Evolutionary conservation across 2,888 invertebrate species (phyloP).

Genomic region (Lasioglossum malachurum): DNA sequence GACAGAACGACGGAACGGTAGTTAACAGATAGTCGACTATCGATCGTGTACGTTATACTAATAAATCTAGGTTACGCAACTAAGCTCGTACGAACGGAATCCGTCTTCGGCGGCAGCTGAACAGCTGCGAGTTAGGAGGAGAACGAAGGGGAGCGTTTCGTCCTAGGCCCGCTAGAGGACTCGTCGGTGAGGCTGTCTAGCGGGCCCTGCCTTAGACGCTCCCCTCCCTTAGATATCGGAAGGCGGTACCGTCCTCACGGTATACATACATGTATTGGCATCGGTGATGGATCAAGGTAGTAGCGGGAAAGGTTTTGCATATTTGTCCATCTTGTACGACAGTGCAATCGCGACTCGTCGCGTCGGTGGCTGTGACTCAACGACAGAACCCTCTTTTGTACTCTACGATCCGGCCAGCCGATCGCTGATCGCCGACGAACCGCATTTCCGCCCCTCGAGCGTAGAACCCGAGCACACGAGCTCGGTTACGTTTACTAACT

Average conservation of each 20-base stretch:
- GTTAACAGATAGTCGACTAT: neutral
- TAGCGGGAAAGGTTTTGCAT: too few species aligned
- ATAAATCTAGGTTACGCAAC: conserved; percentile 23
- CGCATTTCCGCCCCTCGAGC: conserved; percentile 1
- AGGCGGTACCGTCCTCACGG: too few species aligned
- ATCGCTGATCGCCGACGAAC: neutral
- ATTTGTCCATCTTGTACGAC: neutral
- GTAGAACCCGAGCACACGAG: neutral
- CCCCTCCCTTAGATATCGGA: too few species aligned
- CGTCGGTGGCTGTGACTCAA: conserved; percentile 4
- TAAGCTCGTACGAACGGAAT: conserved; percentile 12
- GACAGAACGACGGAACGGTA: neutral
- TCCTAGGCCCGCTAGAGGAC: too few species aligned
- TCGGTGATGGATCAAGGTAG: too few species aligned
- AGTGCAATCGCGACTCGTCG: neutral
- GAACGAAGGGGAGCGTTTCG: too few species aligned
- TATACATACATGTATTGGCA: too few species aligned
- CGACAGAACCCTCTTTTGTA: conserved; percentile 14
- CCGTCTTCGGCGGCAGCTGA: neutral
- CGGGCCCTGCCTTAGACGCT: too few species aligned
- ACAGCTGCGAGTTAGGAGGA: too few species aligned
- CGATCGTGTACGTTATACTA: conserved; percentile 19
- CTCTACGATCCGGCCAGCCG: neutral
- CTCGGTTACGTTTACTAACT: conserved; percentile 6
- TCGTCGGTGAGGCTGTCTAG: too few species aligned